Evolutionary conservation across 2,888 invertebrate genomes (phyloP).

Genomic region (Timema cristinae): DNA sequence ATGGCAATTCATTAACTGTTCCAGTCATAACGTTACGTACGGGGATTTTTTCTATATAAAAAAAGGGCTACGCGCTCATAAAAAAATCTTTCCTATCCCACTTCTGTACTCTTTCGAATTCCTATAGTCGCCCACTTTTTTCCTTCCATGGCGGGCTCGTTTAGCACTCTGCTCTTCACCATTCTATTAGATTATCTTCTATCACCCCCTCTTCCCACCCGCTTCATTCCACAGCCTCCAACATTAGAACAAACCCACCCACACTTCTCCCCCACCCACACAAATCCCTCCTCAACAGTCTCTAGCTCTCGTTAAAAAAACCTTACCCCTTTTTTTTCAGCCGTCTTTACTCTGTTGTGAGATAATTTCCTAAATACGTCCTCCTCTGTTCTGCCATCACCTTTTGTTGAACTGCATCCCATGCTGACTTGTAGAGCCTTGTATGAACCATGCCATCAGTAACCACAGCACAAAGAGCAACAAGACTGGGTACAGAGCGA

Average conservation of each 20-base stretch:
- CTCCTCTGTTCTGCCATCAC: no score
- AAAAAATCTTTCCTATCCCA: not conserved
- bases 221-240: not conserved
- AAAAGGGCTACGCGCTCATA: no score
- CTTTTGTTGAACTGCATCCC: no score
- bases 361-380: no score
- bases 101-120: not conserved
- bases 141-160: conserved; percentile 9
- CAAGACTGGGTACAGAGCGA: no score
- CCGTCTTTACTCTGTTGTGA: no score
- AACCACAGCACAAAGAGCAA: no score
- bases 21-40: conserved; percentile 21
- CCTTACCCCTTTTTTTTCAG: no score
- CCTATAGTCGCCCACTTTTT: conserved; percentile 2
- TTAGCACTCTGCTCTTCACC: conserved; percentile 10
- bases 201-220: conserved; percentile 18
- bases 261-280: not conserved
- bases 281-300: no score
- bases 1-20: conserved; percentile 28
- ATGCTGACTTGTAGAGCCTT: no score
- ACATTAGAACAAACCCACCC: not conserved
- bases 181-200: conserved; percentile 25
- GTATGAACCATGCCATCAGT: no score
- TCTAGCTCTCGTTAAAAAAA: no score
- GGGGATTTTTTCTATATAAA: conserved; percentile 4